A percentile compares a stretch with the other conserved stretches of the same genome.
Conservation (phyloP, 1,140 invertebrate species). For the Lasaia peninsularis region DNA sequence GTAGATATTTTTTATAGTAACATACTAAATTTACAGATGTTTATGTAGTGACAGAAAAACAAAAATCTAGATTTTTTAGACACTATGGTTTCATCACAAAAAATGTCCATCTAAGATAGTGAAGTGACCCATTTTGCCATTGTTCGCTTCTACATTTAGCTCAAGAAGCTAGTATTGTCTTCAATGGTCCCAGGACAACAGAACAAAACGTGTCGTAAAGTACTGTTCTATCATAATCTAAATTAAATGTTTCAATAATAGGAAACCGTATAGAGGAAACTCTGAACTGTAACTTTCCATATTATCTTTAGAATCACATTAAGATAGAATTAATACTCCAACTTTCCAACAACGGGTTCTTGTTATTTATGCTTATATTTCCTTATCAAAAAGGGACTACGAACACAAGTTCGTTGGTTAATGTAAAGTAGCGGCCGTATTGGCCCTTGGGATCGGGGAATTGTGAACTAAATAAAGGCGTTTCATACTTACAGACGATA, state of each 20-base stretch:
- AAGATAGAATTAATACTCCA: background rate
- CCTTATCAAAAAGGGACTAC: conserved; percentile 50
- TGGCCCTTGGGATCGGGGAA: conserved; percentile 43
- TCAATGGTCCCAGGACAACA: too few relatives aligned
- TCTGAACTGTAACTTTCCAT: background rate
- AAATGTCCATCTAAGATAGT: too few relatives aligned
- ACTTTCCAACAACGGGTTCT: conserved; percentile 28
- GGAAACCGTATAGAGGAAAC: background rate
- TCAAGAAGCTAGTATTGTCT: too few relatives aligned
- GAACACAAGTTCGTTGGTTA: conserved; percentile 58
- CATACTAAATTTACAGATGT: too few relatives aligned
- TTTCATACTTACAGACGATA: background rate
- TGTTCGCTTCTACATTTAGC: too few relatives aligned
- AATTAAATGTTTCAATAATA: background rate
- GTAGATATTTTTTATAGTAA: too few relatives aligned
- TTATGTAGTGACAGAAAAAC: too few relatives aligned
- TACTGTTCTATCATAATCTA: background rate
- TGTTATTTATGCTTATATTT: conserved; percentile 43
- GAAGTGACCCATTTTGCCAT: too few relatives aligned
- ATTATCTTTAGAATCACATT: conserved; percentile 1
- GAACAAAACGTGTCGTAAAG: too few relatives aligned
- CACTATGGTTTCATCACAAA: too few relatives aligned
- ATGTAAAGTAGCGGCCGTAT: conserved; percentile 58
- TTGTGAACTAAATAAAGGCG: conserved; percentile 42
- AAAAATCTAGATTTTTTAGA: too few relatives aligned